Conservation (phyloP, 2,113 vertebrate genomes). For the Ardeotis arabs region DNA sequence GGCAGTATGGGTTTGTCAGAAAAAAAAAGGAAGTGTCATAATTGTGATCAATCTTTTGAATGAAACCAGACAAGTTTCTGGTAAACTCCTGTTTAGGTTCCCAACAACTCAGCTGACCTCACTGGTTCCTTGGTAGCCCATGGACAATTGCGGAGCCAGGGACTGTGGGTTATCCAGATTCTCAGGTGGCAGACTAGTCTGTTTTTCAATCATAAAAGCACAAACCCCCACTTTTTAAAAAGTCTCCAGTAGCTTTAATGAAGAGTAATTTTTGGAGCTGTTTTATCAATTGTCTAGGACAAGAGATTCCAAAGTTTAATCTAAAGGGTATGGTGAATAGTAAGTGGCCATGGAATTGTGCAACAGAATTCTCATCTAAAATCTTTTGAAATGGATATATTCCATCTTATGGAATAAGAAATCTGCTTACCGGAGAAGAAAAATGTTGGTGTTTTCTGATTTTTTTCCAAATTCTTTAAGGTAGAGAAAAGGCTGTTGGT, state of each 20-base stretch:
- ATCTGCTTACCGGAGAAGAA: neutral
- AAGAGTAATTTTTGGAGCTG: neutral
- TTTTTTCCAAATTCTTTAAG: neutral
- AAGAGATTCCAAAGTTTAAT: neutral
- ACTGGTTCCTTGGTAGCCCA: neutral
- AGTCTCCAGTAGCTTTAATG: neutral
- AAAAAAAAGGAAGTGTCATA: neutral
- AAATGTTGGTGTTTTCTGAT: neutral
- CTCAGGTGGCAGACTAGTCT: neutral
- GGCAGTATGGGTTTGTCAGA: neutral
- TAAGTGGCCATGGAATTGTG: neutral
- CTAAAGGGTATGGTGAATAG: neutral
- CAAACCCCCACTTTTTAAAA: fast-evolving
- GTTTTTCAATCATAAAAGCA: neutral
- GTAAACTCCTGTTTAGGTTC: neutral
- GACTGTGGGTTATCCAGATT: neutral
- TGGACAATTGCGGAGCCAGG: neutral
- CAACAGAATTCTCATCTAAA: neutral
- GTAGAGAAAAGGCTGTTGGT: neutral
- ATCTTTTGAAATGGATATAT: neutral
- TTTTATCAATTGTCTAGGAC: neutral
- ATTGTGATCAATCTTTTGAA: neutral
- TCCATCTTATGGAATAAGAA: neutral
- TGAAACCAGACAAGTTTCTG: neutral
- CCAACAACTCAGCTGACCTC: neutral